A percentile compares a stretch with the other conserved stretches of the same genome.
These are phyloP conservation scores for Paracanthobrama guichenoti DNA, from an alignment of 2,113 vertebrate genomes.

Conservation along the genomic window DNA sequence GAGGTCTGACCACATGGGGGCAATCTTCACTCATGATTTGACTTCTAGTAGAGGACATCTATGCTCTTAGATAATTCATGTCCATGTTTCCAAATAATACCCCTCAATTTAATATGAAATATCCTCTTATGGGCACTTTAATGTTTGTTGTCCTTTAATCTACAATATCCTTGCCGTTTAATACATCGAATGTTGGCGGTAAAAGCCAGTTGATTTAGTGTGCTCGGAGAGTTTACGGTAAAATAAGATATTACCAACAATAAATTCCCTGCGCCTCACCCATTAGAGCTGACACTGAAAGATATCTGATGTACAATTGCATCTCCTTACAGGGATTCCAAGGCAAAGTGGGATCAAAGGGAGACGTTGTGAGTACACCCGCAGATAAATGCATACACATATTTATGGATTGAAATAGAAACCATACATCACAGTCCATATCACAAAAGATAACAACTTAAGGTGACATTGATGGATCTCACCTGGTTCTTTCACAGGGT, in stretches of 20 bases:
- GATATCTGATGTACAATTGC: slow-evolving; percentile 50
- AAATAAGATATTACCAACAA: slow-evolving; percentile 56
- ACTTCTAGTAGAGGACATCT: slow-evolving; percentile 27
- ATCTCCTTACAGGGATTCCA: slow-evolving; percentile 83
- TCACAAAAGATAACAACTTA: background rate
- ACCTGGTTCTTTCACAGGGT: slow-evolving; percentile 73
- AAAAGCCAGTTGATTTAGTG: slow-evolving; percentile 52
- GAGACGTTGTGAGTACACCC: slow-evolving; percentile 81
- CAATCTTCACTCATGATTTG: slow-evolving; percentile 66
- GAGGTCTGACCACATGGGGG: slow-evolving; percentile 60
- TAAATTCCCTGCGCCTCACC: slow-evolving; percentile 53
- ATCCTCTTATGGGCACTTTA: slow-evolving; percentile 54
- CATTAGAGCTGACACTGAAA: slow-evolving; percentile 45
- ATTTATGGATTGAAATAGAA: slow-evolving; percentile 44
- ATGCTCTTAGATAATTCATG: slow-evolving; percentile 38
- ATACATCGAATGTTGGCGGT: slow-evolving; percentile 39
- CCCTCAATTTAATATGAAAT: slow-evolving; percentile 50
- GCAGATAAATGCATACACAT: slow-evolving; percentile 26
- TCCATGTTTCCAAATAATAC: slow-evolving; percentile 41
- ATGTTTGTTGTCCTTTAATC: slow-evolving; percentile 58
- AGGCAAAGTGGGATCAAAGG: slow-evolving; percentile 89
- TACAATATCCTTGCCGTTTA: slow-evolving; percentile 55
- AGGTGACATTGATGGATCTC: slow-evolving; percentile 13
- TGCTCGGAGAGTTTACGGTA: slow-evolving; percentile 30
- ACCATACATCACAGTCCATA: slow-evolving; percentile 26